Percentiles rank a stretch among this genome's conserved stretches.
These are phyloP conservation scores for Drosophila subquinaria DNA, from an alignment of 2,888 invertebrate species.

Conservation along the genomic window DNA sequence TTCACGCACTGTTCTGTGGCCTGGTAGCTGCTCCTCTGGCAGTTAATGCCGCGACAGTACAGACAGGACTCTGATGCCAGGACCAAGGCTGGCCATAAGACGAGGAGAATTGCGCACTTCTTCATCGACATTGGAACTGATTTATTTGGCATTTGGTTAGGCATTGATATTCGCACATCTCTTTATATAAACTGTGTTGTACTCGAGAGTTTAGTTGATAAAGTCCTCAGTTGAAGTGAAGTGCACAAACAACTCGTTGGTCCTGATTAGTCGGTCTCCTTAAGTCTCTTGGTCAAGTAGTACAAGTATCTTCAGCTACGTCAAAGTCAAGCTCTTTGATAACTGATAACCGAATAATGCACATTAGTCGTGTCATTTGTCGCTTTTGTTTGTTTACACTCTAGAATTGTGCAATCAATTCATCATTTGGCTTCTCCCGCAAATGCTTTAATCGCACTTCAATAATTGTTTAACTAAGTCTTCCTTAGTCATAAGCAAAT, in stretches of 20 bases:
- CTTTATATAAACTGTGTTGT: slow-evolving; percentile 65
- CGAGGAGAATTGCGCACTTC: slow-evolving; percentile 21
- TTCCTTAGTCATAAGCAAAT: slow-evolving; percentile 49
- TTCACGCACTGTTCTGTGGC: slow-evolving; percentile 63
- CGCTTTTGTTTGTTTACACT: slow-evolving; percentile 22
- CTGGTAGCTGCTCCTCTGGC: slow-evolving; percentile 63
- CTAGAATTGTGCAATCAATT: slow-evolving; percentile 31
- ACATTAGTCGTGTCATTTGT: slow-evolving; percentile 32
- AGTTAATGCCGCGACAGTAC: slow-evolving; percentile 72
- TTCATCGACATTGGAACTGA: slow-evolving; percentile 54
- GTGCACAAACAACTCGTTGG: slow-evolving; percentile 22
- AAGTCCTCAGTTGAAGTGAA: slow-evolving; percentile 29
- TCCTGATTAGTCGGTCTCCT: slow-evolving; percentile 23
- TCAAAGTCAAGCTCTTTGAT: slow-evolving; percentile 49
- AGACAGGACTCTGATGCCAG: slow-evolving; percentile 62
- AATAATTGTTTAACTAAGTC: slow-evolving; percentile 7
- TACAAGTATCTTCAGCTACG: slow-evolving; percentile 24
- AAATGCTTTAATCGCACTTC: slow-evolving; percentile 11
- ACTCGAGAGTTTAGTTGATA: slow-evolving; percentile 23
- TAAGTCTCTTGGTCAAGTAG: slow-evolving; percentile 5
- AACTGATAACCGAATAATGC: slow-evolving; percentile 41
- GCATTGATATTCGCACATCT: slow-evolving; percentile 4
- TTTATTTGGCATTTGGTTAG: slow-evolving; percentile 43
- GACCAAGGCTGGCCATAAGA: slow-evolving; percentile 27
- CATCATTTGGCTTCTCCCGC: slow-evolving; percentile 17